phyloP scores from a whole-genome alignment of 2,797 vertebrate species.

The Gymnocypris eckloni region DNA sequence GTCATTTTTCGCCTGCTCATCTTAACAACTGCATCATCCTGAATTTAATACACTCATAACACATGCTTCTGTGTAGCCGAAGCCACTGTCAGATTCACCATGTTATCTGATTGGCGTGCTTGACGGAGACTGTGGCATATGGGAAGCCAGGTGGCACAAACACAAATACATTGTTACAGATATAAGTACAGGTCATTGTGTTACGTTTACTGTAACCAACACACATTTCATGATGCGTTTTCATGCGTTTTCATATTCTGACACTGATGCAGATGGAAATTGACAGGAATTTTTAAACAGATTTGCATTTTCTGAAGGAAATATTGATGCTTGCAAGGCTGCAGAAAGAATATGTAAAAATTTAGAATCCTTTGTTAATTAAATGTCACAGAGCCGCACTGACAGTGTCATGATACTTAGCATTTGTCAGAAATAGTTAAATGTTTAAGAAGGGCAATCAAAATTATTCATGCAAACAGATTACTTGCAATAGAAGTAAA shows the following conservation, averaged over 20 bases:
- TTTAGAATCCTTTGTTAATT: neutral
- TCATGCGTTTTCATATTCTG: neutral
- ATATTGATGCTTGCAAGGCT: slow-evolving; percentile 51
- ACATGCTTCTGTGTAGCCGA: neutral
- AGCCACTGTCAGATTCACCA: slow-evolving; percentile 29
- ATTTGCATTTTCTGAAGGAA: neutral
- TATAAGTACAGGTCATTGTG: neutral
- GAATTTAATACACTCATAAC: slow-evolving; percentile 4
- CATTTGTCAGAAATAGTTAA: neutral
- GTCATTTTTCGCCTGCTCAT: slow-evolving; percentile 13
- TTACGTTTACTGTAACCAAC: neutral
- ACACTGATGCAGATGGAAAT: neutral
- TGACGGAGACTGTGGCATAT: neutral
- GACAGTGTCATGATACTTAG: neutral
- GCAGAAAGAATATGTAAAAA: neutral
- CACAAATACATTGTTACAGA: slow-evolving; percentile 6
- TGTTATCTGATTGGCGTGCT: slow-evolving; percentile 7
- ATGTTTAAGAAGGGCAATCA: neutral
- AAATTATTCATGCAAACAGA: neutral
- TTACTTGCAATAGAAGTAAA: neutral
- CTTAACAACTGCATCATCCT: slow-evolving; percentile 12
- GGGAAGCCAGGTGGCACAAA: slow-evolving; percentile 1
- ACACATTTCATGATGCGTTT: neutral
- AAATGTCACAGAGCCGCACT: neutral
- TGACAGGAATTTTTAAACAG: neutral